phyloP scores from a whole-genome alignment of 2,113 vertebrate species.

The Calidris pygmaea region DNA sequence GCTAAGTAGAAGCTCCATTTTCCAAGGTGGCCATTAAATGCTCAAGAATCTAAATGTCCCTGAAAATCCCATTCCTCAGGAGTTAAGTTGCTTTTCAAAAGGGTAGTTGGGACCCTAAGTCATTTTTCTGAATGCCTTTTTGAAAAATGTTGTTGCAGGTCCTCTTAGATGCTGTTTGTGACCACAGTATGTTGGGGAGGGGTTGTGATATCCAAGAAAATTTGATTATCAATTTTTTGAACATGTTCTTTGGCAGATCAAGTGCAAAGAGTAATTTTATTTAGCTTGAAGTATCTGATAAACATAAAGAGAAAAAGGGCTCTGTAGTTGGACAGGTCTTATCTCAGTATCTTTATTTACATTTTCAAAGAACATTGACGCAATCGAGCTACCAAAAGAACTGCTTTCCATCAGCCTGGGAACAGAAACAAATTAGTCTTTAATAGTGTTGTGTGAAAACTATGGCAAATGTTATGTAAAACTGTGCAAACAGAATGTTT shows the following conservation, averaged over 20 bases:
- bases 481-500: slow-evolving; percentile 62
- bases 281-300: slow-evolving; percentile 60
- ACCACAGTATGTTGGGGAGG: neutral
- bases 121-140: neutral
- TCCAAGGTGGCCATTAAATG: neutral
- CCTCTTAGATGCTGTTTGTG: neutral
- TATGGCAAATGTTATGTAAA: slow-evolving; percentile 61
- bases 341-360: slow-evolving; percentile 67
- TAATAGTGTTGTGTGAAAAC: slow-evolving; percentile 59
- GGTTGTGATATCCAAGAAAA: neutral
- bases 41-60: neutral
- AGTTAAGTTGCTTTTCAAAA: neutral
- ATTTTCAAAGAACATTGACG: slow-evolving; percentile 61
- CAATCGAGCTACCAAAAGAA: slow-evolving; percentile 51
- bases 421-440: slow-evolving; percentile 64
- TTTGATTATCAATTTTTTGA: neutral
- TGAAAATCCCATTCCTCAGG: neutral
- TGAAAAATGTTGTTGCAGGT: neutral
- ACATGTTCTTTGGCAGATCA: neutral
- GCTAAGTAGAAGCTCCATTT: neutral
- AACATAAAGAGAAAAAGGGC: slow-evolving; percentile 38
- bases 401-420: slow-evolving; percentile 53
- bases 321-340: slow-evolving; percentile 49
- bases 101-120: neutral
- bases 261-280: slow-evolving; percentile 47